Base-by-base conservation (phyloP, 2,113 vertebrate species). In the Phrynosoma blainvillii region DNA sequence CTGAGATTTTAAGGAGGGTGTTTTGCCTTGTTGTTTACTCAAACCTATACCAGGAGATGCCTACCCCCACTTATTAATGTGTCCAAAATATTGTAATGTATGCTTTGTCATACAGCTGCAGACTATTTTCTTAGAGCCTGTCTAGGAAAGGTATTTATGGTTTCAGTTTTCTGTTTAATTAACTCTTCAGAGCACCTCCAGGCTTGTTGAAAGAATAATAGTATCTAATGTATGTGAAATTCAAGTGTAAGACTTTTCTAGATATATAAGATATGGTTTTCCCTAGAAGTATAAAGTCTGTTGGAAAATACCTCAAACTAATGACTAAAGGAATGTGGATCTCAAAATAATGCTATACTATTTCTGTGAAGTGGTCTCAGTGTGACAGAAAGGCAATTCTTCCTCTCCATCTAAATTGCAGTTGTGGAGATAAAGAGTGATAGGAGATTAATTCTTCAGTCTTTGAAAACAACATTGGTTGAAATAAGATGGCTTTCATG, bases 121-220 rank as follows among this genome's bases (percentile, higher is more conserved):
- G 36, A 84, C 52, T 89, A 65, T 27, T 0, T 2, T 42, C 30
- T 90, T n/a, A 75, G 1, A 2, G 2, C 47, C 82, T 65, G 0
- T 25, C 12, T 81, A 62, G 52, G 25, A 74, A 74, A 80, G 13
- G 4, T 79, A 81, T 62, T 16, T 87, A 74, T 70, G 68, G 71
- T 73, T 80, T 54, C 16, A 62, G 13, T 81, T 80, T 80, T 73
- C 62, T 74, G n/a, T 62, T 42, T 87, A 80, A 87, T 80, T 56
- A 87, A 73, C 16, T 74, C 78, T 81, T 32, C 16, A 74, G 68
- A 81, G 68, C 52, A 80, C 52, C 16, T n/a, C 1, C 30, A 62
- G n/a, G 52, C 54, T 32, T 32, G 8, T 73, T 81, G 52, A 81
- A 42, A n/a, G 56, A 42, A 71, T 27, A 27, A 21, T 18, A 73